These are phyloP conservation scores for Puffinus mauretanicus DNA, from an alignment of 2,113 vertebrate genomes.

Conservation along the genomic window DNA sequence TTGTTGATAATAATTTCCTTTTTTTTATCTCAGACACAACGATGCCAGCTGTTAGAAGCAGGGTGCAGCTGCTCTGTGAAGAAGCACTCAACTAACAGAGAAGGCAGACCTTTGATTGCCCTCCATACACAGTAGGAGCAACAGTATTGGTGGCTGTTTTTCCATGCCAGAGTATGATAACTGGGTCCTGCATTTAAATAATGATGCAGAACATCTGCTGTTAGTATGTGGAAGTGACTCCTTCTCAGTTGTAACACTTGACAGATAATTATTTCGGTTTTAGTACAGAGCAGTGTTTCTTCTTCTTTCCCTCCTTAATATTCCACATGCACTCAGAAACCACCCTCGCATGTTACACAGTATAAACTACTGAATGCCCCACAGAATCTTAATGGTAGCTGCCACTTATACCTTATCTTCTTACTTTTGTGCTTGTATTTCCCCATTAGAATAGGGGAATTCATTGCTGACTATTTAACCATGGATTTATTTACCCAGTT, in stretches of 20 bases:
- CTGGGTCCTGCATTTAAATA: not conserved
- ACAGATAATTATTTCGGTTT: not conserved
- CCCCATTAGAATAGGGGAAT: not conserved
- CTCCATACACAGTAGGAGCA: not conserved
- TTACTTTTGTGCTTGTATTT: not conserved
- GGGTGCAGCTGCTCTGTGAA: not conserved
- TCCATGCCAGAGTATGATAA: not conserved
- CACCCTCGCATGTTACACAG: not conserved
- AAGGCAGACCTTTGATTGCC: not conserved
- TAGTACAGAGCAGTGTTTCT: not conserved
- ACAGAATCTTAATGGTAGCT: not conserved
- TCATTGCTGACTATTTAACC: not conserved
- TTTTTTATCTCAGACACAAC: not conserved
- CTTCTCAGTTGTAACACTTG: not conserved
- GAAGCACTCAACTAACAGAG: not conserved
- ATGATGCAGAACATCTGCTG: not conserved
- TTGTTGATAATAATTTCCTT: not conserved
- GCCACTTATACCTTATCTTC: not conserved
- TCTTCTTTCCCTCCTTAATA: not conserved
- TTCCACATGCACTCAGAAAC: not conserved
- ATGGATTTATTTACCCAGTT: not conserved
- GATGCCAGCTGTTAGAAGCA: not conserved
- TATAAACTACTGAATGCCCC: not conserved
- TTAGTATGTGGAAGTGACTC: not conserved
- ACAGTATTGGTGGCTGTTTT: not conserved